These are phyloP conservation scores for Ectropis grisescens DNA, from an alignment of 1,140 invertebrate genomes.

Conservation along the genomic window DNA sequence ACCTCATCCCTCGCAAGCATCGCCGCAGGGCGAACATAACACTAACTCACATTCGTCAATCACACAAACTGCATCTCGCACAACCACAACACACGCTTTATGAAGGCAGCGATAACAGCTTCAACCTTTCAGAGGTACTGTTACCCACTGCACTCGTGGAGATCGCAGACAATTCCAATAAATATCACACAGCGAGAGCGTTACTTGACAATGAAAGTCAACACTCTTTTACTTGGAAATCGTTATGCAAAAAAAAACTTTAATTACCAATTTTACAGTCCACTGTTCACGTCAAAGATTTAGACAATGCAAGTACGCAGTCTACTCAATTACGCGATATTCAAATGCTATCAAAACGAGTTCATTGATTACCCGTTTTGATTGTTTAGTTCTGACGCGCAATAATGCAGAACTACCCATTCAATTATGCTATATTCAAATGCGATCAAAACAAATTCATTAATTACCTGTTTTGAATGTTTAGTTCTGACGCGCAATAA, in stretches of 20 bases:
- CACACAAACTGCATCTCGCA: too few relatives aligned
- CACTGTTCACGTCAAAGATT: conserved; percentile 12
- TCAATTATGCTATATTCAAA: neutral
- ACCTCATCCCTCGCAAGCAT: neutral
- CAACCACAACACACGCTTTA: too few relatives aligned
- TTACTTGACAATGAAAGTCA: conserved; percentile 16
- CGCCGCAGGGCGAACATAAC: neutral
- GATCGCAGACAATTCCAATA: conserved; percentile 4
- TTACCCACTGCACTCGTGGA: conserved; percentile 12
- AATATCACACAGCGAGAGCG: conserved; percentile 6
- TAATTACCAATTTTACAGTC: conserved; percentile 13
- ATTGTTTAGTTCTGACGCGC: too few relatives aligned
- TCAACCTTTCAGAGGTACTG: conserved; percentile 7
- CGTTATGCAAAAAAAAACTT: conserved; percentile 10
- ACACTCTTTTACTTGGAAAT: conserved; percentile 15
- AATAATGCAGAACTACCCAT: too few relatives aligned
- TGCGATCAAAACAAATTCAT: too few relatives aligned
- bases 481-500: too few relatives aligned
- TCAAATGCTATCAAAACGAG: conserved; percentile 3
- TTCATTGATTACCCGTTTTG: too few relatives aligned
- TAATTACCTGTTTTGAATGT: too few relatives aligned
- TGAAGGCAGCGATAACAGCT: too few relatives aligned
- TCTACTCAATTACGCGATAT: conserved; percentile 10
- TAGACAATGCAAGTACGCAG: conserved; percentile 10
- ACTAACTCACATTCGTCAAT: too few relatives aligned